phyloP scores from a whole-genome alignment of 2,113 vertebrate genomes.

The Empidonax traillii region DNA sequence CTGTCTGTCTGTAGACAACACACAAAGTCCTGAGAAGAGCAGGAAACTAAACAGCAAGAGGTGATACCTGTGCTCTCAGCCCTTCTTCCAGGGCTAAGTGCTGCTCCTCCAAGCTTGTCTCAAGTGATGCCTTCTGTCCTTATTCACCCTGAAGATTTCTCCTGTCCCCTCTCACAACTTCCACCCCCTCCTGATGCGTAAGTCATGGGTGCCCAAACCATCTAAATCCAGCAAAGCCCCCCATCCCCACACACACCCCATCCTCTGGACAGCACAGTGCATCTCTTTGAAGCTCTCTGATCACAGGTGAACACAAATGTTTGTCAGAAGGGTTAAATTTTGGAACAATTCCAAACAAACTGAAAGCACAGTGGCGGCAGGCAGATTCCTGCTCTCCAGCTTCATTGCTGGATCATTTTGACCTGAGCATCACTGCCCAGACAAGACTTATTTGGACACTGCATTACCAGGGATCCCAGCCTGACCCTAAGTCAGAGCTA shows the following conservation, averaged over 20 bases:
- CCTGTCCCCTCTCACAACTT: background rate
- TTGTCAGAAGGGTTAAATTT: background rate
- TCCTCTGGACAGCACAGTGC: background rate
- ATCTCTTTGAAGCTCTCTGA: background rate
- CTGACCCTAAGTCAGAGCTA: background rate
- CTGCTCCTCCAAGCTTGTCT: background rate
- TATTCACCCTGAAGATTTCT: background rate
- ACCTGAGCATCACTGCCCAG: background rate
- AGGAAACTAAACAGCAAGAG: background rate
- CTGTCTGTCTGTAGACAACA: background rate
- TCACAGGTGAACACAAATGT: background rate
- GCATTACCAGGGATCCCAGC: background rate
- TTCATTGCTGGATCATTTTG: background rate
- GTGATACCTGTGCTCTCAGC: background rate
- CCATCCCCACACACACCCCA: background rate
- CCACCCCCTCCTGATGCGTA: background rate
- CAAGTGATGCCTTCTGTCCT: background rate
- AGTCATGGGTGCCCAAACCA: background rate
- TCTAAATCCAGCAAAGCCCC: background rate
- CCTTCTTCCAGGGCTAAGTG: background rate
- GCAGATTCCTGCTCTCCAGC: background rate
- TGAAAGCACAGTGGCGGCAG: rapidly evolving
- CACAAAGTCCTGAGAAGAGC: background rate
- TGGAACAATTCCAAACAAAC: background rate
- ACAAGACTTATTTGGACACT: background rate